Evolutionary conservation across 2,113 vertebrate species (phyloP), one percentile per base, ranked within the genome.

Genomic region (Sorex fumeus): DNA sequence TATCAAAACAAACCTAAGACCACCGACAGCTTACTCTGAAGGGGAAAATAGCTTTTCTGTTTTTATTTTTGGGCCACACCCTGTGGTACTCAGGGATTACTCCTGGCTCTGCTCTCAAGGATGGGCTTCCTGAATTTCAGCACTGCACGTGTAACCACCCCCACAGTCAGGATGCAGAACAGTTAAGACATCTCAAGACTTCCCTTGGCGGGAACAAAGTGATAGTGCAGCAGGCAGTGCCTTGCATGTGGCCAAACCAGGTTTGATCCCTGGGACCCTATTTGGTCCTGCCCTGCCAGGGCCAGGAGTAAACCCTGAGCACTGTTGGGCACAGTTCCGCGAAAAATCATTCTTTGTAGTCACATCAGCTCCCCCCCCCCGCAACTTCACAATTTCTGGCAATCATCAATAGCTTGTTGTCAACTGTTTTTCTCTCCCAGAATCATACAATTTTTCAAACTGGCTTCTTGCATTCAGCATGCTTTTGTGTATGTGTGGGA

Each of bases 41-140:
- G 62, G 12, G 34, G 50, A 12, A 87, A 85, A 60, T 40, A 18
- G 28, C 19, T 66, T 16, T 3, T 62, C 60, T 64, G n/a, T 8
- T 53, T 81, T 67, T 32, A 40, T 47, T 84, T 84, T 64, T 50
- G 50, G 53, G 53, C 13, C 53, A 53, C 53, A 53, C 53, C 53
- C 53, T 16, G 9, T 19, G 18, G 4, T 53, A 19, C 53, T 53
- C 13, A 53, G 53, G 53, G 8, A 13, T 53, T 53, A 53, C 12
- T 53, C 13, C 53, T 15, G 53, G 53, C 11, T 53, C 13, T 53
- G 36, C 62, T 62, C 40, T 27, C 3, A 88, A 60, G 57, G 4
- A 88, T 69, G 45, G 40, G 82, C 71, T 83, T 45, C 23, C 53
- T 53, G 3, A 34, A 70, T 74, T 87, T 67, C 74, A 75, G 81